Conservation (phyloP, 1,140 invertebrate species). For the Gonatopus flavifemur region DNA sequence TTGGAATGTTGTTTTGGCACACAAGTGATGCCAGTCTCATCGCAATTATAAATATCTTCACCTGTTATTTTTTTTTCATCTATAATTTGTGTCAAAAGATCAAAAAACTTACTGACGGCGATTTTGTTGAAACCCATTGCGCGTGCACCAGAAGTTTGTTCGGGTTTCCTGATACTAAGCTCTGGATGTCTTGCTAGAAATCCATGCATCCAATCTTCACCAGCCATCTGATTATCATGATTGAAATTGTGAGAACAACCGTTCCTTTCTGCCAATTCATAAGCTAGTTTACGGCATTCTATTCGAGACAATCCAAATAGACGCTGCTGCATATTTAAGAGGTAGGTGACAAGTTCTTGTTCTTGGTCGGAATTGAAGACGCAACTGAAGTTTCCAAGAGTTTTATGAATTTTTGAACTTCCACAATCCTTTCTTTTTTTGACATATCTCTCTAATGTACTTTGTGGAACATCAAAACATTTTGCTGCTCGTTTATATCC, state of each 20-base stretch:
- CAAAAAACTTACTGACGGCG: conserved; percentile 10
- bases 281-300: conserved; percentile 27
- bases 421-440: too few species aligned
- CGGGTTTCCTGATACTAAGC: conserved; percentile 12
- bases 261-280: conserved; percentile 33
- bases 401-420: too few species aligned
- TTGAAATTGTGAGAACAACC: conserved; percentile 27
- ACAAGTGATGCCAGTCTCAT: conserved; percentile 39
- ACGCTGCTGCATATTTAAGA: too few species aligned
- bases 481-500: too few species aligned
- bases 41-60: conserved; percentile 31
- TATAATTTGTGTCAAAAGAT: conserved; percentile 3
- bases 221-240: conserved; percentile 22
- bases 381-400: too few species aligned
- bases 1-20: conserved; percentile 32
- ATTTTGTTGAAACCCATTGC: conserved; percentile 25
- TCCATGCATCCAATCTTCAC: conserved; percentile 26
- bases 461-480: too few species aligned
- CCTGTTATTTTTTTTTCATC: background rate
- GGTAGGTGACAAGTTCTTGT: too few species aligned
- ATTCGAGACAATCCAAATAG: conserved; percentile 26
- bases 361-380: too few species aligned
- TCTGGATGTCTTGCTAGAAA: conserved; percentile 24
- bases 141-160: conserved; percentile 18
- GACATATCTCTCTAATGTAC: too few species aligned